phyloP scores from a whole-genome alignment of 1,140 invertebrate genomes.

The Sitophilus oryzae region DNA sequence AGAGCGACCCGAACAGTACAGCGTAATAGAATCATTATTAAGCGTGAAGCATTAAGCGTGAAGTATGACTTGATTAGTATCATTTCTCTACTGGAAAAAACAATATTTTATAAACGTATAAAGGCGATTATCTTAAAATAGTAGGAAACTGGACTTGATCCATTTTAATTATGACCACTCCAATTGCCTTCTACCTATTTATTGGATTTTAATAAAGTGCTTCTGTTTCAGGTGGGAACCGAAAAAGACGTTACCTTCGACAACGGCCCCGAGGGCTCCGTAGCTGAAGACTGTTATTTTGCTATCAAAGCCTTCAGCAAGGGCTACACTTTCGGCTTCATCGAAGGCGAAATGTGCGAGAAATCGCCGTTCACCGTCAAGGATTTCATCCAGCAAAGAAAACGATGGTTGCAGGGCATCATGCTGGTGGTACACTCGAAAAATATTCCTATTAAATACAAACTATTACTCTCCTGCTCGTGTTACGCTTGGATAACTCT shows the following conservation, averaged over 20 bases:
- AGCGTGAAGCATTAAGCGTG: too few relatives aligned
- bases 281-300: conserved; percentile 96
- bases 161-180: too few relatives aligned
- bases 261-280: conserved; percentile 90
- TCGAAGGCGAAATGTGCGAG: conserved; percentile 97
- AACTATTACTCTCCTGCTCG: conserved; percentile 79
- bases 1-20: too few relatives aligned
- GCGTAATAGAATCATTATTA: too few relatives aligned
- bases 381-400: conserved; percentile 93
- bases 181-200: too few relatives aligned
- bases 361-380: conserved; percentile 92
- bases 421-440: conserved; percentile 89
- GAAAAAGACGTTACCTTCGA: conserved; percentile 90
- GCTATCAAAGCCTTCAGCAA: conserved; percentile 84
- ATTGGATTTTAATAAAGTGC: too few relatives aligned
- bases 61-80: too few relatives aligned
- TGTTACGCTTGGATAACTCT: conserved; percentile 92
- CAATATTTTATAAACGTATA: too few relatives aligned
- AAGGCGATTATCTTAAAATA: too few relatives aligned
- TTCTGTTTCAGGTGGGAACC: too few relatives aligned
- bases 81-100: too few relatives aligned
- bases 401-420: conserved; percentile 95
- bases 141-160: too few relatives aligned
- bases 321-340: conserved; percentile 85
- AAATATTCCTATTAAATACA: conserved; percentile 73